Evolutionary conservation across 1,140 invertebrate species (phyloP).

Genomic region (Vanessa tameamea): DNA sequence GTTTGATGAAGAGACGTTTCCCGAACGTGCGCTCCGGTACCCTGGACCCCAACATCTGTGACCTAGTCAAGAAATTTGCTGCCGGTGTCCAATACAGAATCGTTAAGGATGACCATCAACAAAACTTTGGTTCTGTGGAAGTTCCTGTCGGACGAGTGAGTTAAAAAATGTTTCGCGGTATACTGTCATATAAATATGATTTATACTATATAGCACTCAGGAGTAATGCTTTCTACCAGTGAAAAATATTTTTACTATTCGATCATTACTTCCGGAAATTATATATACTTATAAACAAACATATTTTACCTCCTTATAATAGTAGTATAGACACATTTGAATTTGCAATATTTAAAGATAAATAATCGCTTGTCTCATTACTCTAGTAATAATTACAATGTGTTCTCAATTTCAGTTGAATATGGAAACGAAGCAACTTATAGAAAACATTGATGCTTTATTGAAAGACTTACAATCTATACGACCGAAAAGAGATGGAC

Average conservation of each 20-base stretch:
- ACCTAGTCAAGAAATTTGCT: slow-evolving; percentile 83
- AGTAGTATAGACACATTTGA: too few species aligned
- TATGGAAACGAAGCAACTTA: slow-evolving; percentile 86
- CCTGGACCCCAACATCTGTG: slow-evolving; percentile 83
- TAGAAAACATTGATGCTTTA: slow-evolving; percentile 85
- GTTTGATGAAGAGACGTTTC: slow-evolving; percentile 88
- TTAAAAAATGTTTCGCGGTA: not conserved
- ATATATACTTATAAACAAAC: too few species aligned
- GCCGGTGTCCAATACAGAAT: slow-evolving; percentile 86
- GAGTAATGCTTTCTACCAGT: too few species aligned
- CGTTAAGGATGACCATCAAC: slow-evolving; percentile 83
- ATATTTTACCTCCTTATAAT: too few species aligned
- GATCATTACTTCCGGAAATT: too few species aligned
- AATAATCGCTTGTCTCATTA: not conserved
- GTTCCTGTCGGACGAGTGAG: slow-evolving; percentile 85
- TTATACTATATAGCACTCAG: too few species aligned
- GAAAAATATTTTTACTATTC: too few species aligned
- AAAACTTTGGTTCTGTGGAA: slow-evolving; percentile 85
- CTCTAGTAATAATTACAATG: too few species aligned
- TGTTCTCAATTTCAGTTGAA: slow-evolving; percentile 80
- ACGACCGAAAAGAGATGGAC: slow-evolving; percentile 83
- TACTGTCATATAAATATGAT: not conserved
- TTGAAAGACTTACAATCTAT: slow-evolving; percentile 83
- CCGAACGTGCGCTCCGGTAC: slow-evolving; percentile 86
- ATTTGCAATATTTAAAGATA: too few species aligned